These are phyloP conservation scores for Hermodice carunculata DNA, from an alignment of 2,888 invertebrate genomes.

Conservation along the genomic window DNA sequence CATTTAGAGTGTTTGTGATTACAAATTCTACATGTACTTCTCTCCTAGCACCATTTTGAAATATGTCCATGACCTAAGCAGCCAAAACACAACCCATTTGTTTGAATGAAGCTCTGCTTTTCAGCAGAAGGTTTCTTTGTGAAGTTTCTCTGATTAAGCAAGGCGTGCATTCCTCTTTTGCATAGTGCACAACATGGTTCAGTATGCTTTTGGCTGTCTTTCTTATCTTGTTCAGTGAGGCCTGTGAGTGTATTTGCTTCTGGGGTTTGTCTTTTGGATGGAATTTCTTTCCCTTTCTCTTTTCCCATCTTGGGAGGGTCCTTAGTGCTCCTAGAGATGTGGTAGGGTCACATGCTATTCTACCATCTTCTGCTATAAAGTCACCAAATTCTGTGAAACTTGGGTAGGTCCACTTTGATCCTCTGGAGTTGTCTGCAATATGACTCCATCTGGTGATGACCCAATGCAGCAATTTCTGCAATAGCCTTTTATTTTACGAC, in stretches of 20 bases:
- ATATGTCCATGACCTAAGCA: slow-evolving; percentile 41
- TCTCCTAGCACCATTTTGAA: slow-evolving; percentile 31
- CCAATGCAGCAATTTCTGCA: slow-evolving; percentile 37
- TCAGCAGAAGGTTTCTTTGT: background rate
- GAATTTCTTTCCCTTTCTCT: too few species aligned
- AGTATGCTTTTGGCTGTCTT: background rate
- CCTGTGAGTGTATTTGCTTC: too few species aligned
- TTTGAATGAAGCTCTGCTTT: slow-evolving; percentile 9
- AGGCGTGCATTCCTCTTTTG: background rate
- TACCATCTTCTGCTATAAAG: slow-evolving; percentile 32
- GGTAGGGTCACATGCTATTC: slow-evolving; percentile 37
- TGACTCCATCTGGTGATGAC: slow-evolving; percentile 26
- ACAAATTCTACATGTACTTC: slow-evolving; percentile 33
- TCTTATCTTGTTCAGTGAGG: background rate
- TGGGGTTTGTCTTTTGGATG: too few species aligned
- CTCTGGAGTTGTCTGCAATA: slow-evolving; percentile 13
- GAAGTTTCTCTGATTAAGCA: background rate
- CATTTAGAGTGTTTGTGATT: slow-evolving; percentile 35
- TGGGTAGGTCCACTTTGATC: slow-evolving; percentile 17
- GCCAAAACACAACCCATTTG: slow-evolving; percentile 41
- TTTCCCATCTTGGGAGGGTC: background rate
- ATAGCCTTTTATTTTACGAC: slow-evolving; percentile 29
- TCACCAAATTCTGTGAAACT: slow-evolving; percentile 28
- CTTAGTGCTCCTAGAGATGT: slow-evolving; percentile 15
- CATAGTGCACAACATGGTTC: background rate